Conservation (phyloP, 30 jellyfish, hydroid and myxozoan species). For the Hydra vulgaris region DNA sequence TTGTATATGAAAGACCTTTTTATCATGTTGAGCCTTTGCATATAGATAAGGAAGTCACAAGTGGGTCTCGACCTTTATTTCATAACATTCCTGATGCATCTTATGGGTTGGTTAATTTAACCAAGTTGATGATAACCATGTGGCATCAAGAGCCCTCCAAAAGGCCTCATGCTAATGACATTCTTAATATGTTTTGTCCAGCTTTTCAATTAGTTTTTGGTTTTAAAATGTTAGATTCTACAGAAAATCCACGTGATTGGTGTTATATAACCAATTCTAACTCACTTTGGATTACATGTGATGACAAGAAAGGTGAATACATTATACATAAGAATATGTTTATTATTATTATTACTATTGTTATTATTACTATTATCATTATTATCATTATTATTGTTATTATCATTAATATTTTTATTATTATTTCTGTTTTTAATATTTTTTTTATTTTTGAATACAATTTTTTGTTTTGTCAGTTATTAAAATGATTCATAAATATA, state of each 20-base stretch:
- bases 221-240: slow-evolving; percentile 20
- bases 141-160: slow-evolving; percentile 64
- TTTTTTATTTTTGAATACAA: no score
- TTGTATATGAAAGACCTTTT: slow-evolving; percentile 65
- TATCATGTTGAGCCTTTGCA: slow-evolving; percentile 29
- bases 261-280: slow-evolving; percentile 30
- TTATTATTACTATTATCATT: no score
- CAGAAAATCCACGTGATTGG: slow-evolving; percentile 49
- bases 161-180: slow-evolving; percentile 57
- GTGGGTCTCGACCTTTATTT: slow-evolving; percentile 68
- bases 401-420: no score
- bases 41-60: slow-evolving; percentile 31
- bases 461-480: no score
- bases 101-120: slow-evolving; percentile 50
- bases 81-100: slow-evolving; percentile 30
- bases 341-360: no score
- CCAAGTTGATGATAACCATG: slow-evolving; percentile 49
- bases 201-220: slow-evolving; percentile 54
- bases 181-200: slow-evolving; percentile 35
- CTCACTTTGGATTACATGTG: slow-evolving; percentile 75
- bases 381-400: no score
- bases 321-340: no score
- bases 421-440: no score
- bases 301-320: slow-evolving; percentile 32
- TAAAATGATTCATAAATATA: no score